Evolutionary conservation across 2,113 vertebrate genomes (phyloP).

Genomic region (Pelecanoides urinatrix): DNA sequence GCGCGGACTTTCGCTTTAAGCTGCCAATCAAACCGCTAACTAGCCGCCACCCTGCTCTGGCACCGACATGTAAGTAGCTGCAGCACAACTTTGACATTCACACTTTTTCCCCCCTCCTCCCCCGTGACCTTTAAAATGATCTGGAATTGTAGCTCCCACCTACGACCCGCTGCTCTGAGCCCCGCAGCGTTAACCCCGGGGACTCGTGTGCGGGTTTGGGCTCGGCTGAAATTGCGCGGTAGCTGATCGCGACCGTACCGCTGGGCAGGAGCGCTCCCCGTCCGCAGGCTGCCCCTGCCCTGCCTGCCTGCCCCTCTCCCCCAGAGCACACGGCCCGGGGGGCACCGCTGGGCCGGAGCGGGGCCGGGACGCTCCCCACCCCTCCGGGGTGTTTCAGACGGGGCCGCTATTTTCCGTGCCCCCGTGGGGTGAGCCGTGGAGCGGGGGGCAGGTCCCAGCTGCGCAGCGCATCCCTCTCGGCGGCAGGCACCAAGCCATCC

Average conservation of each 20-base stretch:
- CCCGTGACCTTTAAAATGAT: constrained; percentile 71
- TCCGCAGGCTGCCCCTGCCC: background rate
- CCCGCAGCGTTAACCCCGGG: constrained; percentile 23
- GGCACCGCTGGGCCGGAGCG: background rate
- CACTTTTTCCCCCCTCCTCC: constrained; percentile 37
- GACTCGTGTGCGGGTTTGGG: background rate
- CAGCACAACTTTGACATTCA: constrained; percentile 80
- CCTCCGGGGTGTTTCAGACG: background rate
- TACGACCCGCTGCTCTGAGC: constrained; percentile 48
- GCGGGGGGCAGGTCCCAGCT: background rate
- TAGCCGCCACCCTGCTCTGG: constrained; percentile 81
- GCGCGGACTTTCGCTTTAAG: constrained; percentile 72
- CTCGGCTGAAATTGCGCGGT: constrained; percentile 19
- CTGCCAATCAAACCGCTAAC: constrained; percentile 84
- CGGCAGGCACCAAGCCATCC: background rate
- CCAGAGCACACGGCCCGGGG: background rate
- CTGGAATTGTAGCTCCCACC: constrained; percentile 47
- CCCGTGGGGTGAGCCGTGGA: background rate
- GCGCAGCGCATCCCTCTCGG: background rate
- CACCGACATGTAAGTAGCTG: constrained; percentile 89
- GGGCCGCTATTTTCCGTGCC: background rate
- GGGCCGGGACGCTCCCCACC: background rate
- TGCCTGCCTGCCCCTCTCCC: background rate
- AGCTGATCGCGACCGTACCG: background rate
- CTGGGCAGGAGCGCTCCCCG: background rate